phyloP scores from a whole-genome alignment of 1,140 invertebrate species.

The Nixonia krombeini region DNA sequence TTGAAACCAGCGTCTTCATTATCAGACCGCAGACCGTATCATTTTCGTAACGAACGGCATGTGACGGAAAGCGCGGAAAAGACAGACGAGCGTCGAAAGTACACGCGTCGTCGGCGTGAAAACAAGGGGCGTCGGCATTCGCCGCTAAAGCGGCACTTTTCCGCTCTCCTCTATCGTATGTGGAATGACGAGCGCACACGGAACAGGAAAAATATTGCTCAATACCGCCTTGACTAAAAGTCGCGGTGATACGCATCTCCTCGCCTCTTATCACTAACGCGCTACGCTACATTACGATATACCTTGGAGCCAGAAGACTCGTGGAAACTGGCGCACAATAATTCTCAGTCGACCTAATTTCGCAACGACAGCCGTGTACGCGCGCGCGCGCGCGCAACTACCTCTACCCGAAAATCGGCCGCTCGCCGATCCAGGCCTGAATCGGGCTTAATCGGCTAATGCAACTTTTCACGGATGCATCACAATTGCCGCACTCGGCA shows the following conservation, averaged over 20 bases:
- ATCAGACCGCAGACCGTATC: too few species aligned
- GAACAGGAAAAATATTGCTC: constrained; percentile 32
- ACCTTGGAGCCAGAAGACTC: constrained; percentile 39
- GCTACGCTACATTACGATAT: constrained; percentile 44
- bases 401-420: constrained; percentile 34
- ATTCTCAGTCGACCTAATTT: constrained; percentile 67
- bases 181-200: neutral
- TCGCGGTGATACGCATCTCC: constrained; percentile 39
- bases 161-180: too few species aligned
- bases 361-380: constrained; percentile 45
- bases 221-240: constrained; percentile 26
- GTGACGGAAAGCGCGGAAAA: too few species aligned
- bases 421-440: constrained; percentile 21
- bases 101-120: too few species aligned
- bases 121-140: too few species aligned
- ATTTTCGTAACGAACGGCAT: too few species aligned
- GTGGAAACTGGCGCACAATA: constrained; percentile 56
- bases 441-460: constrained; percentile 19
- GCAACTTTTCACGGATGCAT: constrained; percentile 23
- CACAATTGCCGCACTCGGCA: constrained; percentile 29
- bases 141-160: too few species aligned
- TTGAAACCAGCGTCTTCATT: too few species aligned
- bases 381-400: too few species aligned
- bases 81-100: too few species aligned
- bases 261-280: constrained; percentile 49